phyloP scores from a whole-genome alignment of 2,113 vertebrate genomes.

The Poeciliopsis prolifica region DNA sequence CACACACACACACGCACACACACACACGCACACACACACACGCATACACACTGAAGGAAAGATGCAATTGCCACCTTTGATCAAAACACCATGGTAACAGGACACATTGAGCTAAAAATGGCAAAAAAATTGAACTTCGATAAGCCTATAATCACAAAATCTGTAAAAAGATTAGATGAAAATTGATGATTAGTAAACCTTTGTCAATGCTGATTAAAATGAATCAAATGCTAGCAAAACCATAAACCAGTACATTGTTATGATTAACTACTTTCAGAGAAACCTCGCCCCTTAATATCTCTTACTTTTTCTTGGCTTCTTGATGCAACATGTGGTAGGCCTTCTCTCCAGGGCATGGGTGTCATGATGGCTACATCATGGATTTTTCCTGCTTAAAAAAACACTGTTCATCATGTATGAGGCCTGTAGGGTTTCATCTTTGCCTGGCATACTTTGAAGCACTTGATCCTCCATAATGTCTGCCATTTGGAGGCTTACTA shows the following conservation, averaged over 20 bases:
- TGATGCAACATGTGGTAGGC: conserved; percentile 57
- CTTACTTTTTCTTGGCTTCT: conserved; percentile 23
- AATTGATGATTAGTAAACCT: not conserved
- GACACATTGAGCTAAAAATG: conserved; percentile 34
- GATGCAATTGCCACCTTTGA: conserved; percentile 67
- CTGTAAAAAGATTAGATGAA: not conserved
- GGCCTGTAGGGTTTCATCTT: conserved; percentile 70
- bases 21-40: not conserved
- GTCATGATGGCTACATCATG: conserved; percentile 61
- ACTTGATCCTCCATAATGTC: conserved; percentile 73
- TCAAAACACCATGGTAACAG: conserved; percentile 65
- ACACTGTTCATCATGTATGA: conserved; percentile 61
- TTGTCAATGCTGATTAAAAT: not conserved
- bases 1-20: conserved; percentile 8
- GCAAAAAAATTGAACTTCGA: conserved; percentile 20
- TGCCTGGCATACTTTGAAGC: conserved; percentile 74
- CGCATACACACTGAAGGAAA: conserved; percentile 17
- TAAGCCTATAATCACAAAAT: conserved; percentile 8
- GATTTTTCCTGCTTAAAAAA: conserved; percentile 64
- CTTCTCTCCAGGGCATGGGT: conserved; percentile 56
- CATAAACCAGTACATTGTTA: not conserved
- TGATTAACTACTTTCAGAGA: not conserved
- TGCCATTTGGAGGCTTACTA: conserved; percentile 72
- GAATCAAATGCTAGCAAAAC: not conserved
- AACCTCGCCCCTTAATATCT: not conserved